Evolutionary conservation across 2,888 invertebrate genomes (phyloP), one percentile per base, ranked within the genome.

Genomic region (Tetramorium bicarinatum): DNA sequence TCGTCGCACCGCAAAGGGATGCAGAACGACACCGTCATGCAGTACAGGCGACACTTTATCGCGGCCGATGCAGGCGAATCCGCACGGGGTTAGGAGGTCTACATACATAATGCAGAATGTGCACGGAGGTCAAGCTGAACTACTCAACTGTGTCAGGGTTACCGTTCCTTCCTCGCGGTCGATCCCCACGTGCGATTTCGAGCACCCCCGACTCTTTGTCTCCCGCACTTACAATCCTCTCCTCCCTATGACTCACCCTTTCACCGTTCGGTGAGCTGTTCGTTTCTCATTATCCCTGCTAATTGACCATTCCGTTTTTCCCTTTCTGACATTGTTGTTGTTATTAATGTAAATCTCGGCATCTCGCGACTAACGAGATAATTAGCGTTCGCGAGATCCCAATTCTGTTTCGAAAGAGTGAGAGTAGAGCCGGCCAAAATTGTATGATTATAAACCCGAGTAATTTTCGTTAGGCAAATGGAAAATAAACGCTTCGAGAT

Each of bases 141-240:
- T 92, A 88, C 91, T 92, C 91, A 93, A 94, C 91, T 92, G 89
- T 94, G 93, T 94, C 93, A 94, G 94, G 94, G 94, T 94, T 94
- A 93, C 83, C 75, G 71, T 76, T 77, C 66, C 81, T 66, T 77
- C 52, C 71, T 72, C 66, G 69, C 83, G 84, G 83, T 85, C 84
- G 82, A 84, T 87, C 85, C 64, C 82, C 87, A 87, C 87, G 84
- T 91, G 89, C 75, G 81, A 86, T 87, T 85, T 85, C 59, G 77
- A 75, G 44, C 66, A 29, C 62, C 69, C 69, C 83, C 52, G 49
- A 76, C 56, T 66, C 69, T 13, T 66, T 29, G 25, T 29, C 21
- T 41, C 56, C 21, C 54, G 21, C 29, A 54, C 18, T 61, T 66
- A 21, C 59, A 29, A 66, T 18, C 79, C 79, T 41, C 25, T 83